A percentile compares a stretch with the other conserved stretches of the same genome.
phyloP scores from a whole-genome alignment of 2,888 invertebrate genomes.

The Dynastes grantii region DNA sequence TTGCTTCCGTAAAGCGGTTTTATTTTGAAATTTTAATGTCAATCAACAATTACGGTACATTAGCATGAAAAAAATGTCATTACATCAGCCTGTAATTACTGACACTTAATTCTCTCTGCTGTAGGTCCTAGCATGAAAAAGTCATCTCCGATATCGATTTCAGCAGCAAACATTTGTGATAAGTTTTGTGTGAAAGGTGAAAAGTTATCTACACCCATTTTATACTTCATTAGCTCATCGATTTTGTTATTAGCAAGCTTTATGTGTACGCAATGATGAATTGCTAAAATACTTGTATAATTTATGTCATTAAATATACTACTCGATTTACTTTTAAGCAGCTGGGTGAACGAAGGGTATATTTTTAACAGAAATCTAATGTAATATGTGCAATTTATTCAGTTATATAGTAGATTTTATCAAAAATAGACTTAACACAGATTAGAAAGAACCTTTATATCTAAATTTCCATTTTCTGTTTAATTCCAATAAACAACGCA shows the following conservation, averaged over 20 bases:
- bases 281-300: neutral
- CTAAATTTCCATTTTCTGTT: too few species aligned
- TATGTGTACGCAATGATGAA: neutral
- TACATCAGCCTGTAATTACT: neutral
- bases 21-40: neutral
- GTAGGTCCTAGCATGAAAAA: neutral
- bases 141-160: slow-evolving; percentile 9
- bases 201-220: slow-evolving; percentile 16
- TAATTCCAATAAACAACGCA: too few species aligned
- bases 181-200: slow-evolving; percentile 1
- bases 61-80: neutral
- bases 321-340: too few species aligned
- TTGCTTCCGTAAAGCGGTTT: neutral
- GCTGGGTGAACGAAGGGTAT: too few species aligned
- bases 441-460: too few species aligned
- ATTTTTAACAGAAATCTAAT: too few species aligned
- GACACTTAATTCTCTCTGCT: neutral
- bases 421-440: too few species aligned
- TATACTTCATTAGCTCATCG: slow-evolving; percentile 24
- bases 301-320: neutral
- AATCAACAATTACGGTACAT: neutral
- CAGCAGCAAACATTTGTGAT: slow-evolving; percentile 7
- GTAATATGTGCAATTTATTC: too few species aligned
- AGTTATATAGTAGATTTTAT: too few species aligned
- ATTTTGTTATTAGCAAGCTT: slow-evolving; percentile 14